A percentile compares a stretch with the other conserved stretches of the same genome.
These are phyloP conservation scores for Varanus komodoensis DNA, from an alignment of 2,113 vertebrate species.

Conservation along the genomic window DNA sequence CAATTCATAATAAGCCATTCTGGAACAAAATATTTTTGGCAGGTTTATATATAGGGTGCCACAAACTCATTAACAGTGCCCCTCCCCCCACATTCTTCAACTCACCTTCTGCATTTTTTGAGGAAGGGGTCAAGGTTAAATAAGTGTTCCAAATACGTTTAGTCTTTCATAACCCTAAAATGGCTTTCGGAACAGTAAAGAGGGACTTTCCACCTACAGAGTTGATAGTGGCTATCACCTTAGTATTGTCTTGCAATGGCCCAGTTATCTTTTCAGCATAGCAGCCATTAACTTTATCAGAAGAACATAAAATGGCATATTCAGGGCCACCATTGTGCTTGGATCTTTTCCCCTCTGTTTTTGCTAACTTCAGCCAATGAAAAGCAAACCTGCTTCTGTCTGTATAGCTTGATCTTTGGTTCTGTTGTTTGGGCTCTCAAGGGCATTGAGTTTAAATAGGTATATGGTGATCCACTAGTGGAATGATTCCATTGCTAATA, in stretches of 20 bases:
- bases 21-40: background rate
- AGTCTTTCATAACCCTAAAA: background rate
- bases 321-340: background rate
- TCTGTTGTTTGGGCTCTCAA: background rate
- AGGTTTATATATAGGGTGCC: too few relatives aligned
- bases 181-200: background rate
- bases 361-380: background rate
- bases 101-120: too few relatives aligned
- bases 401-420: background rate
- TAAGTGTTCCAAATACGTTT: background rate
- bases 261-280: background rate
- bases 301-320: background rate
- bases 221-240: background rate
- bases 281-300: background rate
- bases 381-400: background rate
- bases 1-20: background rate
- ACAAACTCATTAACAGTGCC: too few relatives aligned
- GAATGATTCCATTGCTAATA: background rate
- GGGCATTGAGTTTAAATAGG: background rate
- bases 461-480: background rate
- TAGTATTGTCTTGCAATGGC: background rate
- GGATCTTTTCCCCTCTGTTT: background rate
- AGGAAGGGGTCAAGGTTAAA: too few relatives aligned
- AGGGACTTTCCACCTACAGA: background rate
- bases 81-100: background rate